Conservation (phyloP, 1,140 invertebrate species). For the Aphaenogaster ashmeadi region DNA sequence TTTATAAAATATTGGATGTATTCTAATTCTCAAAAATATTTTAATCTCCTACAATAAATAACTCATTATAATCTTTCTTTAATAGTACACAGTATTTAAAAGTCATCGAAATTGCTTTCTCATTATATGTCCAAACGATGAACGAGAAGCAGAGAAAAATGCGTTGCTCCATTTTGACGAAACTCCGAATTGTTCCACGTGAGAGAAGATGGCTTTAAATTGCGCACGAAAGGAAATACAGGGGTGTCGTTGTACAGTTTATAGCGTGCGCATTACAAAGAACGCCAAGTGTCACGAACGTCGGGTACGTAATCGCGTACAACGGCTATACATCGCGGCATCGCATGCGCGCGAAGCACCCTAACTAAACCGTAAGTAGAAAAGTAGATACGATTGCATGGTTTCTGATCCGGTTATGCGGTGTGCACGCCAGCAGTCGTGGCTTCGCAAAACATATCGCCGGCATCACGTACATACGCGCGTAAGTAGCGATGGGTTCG, state of each 20-base stretch:
- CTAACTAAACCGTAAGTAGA: conserved; percentile 84
- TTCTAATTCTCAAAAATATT: not conserved
- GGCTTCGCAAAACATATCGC: conserved; percentile 81
- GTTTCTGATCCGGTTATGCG: conserved; percentile 87
- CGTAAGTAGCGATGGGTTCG: conserved; percentile 52
- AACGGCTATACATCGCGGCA: conserved; percentile 49
- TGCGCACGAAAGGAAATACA: not conserved
- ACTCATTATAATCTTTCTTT: not conserved
- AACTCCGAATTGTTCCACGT: not conserved
- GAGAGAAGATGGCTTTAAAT: not conserved
- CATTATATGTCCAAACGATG: not conserved
- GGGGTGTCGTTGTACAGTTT: conserved; percentile 9
- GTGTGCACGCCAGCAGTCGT: conserved; percentile 75
- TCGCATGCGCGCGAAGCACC: conserved; percentile 83
- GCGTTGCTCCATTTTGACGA: not conserved
- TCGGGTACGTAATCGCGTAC: conserved; percentile 64
- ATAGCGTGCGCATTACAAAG: conserved; percentile 33
- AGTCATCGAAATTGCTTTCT: not conserved
- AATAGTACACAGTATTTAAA: too few species aligned
- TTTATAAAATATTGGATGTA: too few species aligned
- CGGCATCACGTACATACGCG: conserved; percentile 44
- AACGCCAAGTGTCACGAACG: conserved; percentile 50
- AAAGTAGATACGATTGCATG: conserved; percentile 86
- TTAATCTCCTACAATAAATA: not conserved
- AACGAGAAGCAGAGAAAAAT: not conserved